Evolutionary conservation across 2,113 vertebrate species (phyloP), one percentile per base, ranked within the genome.

Genomic region (Malurus cyaneus): DNA sequence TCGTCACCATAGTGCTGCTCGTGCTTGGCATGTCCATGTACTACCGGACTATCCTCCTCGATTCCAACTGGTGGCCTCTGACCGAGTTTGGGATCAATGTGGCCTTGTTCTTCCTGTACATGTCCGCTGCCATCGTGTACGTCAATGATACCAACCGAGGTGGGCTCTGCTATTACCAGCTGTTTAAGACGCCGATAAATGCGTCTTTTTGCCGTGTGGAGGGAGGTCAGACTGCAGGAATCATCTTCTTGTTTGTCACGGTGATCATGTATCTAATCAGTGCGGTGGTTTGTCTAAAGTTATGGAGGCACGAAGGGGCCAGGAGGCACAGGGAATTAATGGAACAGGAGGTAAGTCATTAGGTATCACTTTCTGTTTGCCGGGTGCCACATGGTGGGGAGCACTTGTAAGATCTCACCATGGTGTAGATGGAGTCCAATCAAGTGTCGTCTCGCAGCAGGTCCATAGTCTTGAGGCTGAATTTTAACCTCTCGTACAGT

Each of bases 41-140:
- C 92, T 99, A 99, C 93, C 98, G 99, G 44, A 98, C 99, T 53
- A 99, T 99, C 83, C 98, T 99, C 15, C 94, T 99, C 9, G 99
- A 99, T 93, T 99, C 99, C 6, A 97, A 53, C 34, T 99, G 99
- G 99, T 99, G 99, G 99, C 99, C 99, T 2, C 89, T 99, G 44
- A 99, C 99, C 0, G 99, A 99, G 93, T 98, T 98, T 4, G 97
- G 98, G 12, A 97, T 99, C 65, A 99, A 99, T 12, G 69, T 99
- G 24, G 98, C 96, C 42, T 53, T 99, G 94, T 99, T 98, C 8
- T 59, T 99, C 41, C 96, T 99, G 23, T 99, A 99, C 70, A 94
- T 99, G 96, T 95, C 98, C 0, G 98, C 98, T 18, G 98, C 98
- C 32, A 96, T 99, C 4, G 98, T 99, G 57, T 99, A 99, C 2